Conservation (phyloP, 2,888 invertebrate genomes). For the Alloplasta piceator region DNA sequence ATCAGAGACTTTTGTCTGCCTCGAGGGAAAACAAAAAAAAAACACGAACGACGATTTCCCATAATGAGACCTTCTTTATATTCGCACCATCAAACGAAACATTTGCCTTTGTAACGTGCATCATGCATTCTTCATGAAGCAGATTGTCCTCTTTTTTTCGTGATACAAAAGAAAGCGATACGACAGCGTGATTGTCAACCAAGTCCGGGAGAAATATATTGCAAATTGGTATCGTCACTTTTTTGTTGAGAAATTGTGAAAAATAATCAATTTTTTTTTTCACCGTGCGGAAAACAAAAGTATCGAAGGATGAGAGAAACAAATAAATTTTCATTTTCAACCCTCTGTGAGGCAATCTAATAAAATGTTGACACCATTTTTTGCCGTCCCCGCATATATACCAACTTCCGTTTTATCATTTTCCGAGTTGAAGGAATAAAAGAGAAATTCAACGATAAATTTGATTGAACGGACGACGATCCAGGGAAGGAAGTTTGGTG, state of each 20-base stretch:
- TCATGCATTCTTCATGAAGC: conserved; percentile 49
- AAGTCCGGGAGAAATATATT: conserved; percentile 35
- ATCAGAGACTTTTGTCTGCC: conserved; percentile 10
- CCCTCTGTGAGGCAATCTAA: neutral
- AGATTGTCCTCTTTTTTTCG: conserved; percentile 18
- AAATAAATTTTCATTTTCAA: neutral
- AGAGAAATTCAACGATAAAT: conserved; percentile 26
- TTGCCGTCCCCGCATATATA: neutral
- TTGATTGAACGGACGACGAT: conserved; percentile 13
- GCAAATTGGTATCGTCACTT: conserved; percentile 12
- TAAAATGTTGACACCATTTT: neutral
- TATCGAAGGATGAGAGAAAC: neutral
- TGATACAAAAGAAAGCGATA: conserved; percentile 16
- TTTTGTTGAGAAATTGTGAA: conserved; percentile 12
- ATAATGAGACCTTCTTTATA: conserved; percentile 63
- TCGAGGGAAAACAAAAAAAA: neutral
- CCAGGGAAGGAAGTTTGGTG: conserved; percentile 7
- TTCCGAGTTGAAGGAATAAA: neutral
- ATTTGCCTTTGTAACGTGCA: conserved; percentile 61
- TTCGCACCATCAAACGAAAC: conserved; percentile 64
- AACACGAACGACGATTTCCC: conserved; percentile 45
- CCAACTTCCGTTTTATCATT: neutral
- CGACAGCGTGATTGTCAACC: conserved; percentile 9
- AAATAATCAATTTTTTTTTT: conserved; percentile 20
- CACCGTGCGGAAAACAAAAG: neutral